Base-by-base conservation (phyloP, 2,113 vertebrate species). In the Trichomycterus rosablanca region DNA sequence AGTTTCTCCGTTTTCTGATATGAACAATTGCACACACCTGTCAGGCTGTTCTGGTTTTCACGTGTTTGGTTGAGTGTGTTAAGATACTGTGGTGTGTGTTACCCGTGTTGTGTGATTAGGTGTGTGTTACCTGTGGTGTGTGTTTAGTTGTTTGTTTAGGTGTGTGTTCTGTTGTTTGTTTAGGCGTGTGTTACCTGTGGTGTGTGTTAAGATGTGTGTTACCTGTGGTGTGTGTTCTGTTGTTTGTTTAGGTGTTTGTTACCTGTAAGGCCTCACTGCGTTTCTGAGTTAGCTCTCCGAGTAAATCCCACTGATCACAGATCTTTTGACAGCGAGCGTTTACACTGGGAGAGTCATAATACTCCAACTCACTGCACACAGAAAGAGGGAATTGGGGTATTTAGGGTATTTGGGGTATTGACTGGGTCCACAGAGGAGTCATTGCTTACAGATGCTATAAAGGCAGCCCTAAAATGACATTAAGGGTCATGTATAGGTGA, bases 251-350 rank as follows among this genome's bases (percentile, higher is more conserved):
- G 14, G 19, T 26, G 30, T 56, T 1, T 39, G 83, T 86, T 76
- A 98, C 96, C 93, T 98, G 92, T 75, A 99, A 72, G 62, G 94
- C 91, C 76, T 99, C 96, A 69, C 89, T 93, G 50, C 96, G 92
- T 81, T 96, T 96, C 86, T 97, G 92, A 67, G 93, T 94, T 64
- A 98, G 73, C 39, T 78, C 87, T 68, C 96, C 96, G 65, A 99
- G 88, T 7, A 87, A 76, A 73, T 99, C 96, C 96, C 96, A 99
- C 76, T 99, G 91, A 78, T 99, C 96, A 79, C 96, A 99, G 78
- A 99, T 99, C 79, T 87, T 86, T 84, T 99, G 96, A 85, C 94
- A 98, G 74, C 95, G 91, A 74, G 89, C 88, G 28, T 99, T 99
- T 70, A 99, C 95, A 76, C 88, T 98, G 57, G 93, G 93, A 61